A percentile compares a stretch with the other conserved stretches of the same genome.
Evolutionary conservation across 2,797 vertebrate species (phyloP).

Genomic region (Sebastes vulpes): DNA sequence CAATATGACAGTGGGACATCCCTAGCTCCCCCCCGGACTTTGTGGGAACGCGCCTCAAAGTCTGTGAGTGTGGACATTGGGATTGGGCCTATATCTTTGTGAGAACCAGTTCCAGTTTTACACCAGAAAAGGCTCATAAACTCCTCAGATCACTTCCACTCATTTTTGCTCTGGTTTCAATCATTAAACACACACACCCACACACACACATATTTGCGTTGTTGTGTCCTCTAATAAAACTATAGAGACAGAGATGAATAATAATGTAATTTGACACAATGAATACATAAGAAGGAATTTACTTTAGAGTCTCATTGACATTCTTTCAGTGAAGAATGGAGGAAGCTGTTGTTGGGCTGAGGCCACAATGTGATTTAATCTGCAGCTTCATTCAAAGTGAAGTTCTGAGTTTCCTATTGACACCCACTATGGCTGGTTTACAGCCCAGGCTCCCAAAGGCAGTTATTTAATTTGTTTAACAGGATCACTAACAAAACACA

Average conservation of each 20-base stretch:
- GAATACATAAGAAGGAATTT: background rate
- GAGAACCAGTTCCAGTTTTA: too few species aligned
- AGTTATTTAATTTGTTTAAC: background rate
- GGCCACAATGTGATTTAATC: background rate
- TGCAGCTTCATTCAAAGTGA: background rate
- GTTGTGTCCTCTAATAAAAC: background rate
- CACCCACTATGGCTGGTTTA: background rate
- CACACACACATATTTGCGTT: background rate
- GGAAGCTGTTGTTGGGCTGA: background rate
- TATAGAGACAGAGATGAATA: background rate
- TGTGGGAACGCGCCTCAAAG: too few species aligned
- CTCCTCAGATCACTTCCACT: conserved; percentile 19
- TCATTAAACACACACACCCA: background rate
- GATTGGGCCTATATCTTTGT: too few species aligned
- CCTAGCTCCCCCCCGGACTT: too few species aligned
- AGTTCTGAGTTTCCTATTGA: background rate
- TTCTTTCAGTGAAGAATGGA: background rate
- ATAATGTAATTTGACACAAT: background rate
- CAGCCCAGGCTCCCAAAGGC: background rate
- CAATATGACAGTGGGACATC: too few species aligned
- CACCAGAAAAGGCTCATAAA: background rate
- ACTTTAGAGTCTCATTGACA: background rate
- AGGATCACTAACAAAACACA: background rate
- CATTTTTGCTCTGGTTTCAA: conserved; percentile 15
- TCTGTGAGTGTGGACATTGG: too few species aligned